Evolutionary conservation across 2,888 invertebrate genomes (phyloP), one percentile per base, ranked within the genome.

Genomic region (Athalia circularis): DNA sequence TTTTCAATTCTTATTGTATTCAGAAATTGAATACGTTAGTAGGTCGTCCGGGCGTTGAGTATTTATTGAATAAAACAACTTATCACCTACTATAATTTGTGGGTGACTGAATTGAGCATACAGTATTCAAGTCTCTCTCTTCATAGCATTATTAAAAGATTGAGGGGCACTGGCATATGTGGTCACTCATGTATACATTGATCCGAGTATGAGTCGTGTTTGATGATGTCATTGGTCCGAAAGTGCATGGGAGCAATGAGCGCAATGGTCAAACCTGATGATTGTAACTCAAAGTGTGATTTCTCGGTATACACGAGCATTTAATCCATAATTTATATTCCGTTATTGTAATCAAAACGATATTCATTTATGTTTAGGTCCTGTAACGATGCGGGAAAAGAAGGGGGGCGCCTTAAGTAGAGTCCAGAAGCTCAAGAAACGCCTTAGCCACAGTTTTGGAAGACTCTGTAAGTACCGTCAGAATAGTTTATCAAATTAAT

Each of bases 361-460:
- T 74, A 57, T 79, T 77, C 57, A 72, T 47, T 48, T 48, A 54
- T 80, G 85, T 86, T 80, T 75, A 92, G 92, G 92, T 83, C 84
- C 88, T 80, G 96, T 97, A 92, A 95, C 96, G 90, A 96, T 97
- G 96, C 94, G 97, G 91, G 96, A 97, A 92, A 97, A 97, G 92
- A 96, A 97, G 91, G 95, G 96, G 85, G 97, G 97, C 87, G 96
- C 97, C 85, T 93, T 98, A 91, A 96, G 96, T 91, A 94, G 96
- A 91, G 96, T 97, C 92, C 98, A 98, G 92, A 98, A 97, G 92
- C 94, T 98, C 89, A 96, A 97, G 92, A 97, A 98, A 93, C 94
- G 98, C 91, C 94, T 98, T 90, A 98, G 98, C 89, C 96, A 97
- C 91, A 98, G 98, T 92, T 98, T 98, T 92, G 98, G 98, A 91